A percentile compares a stretch with the other conserved stretches of the same genome.
Conservation (phyloP, 2,888 invertebrate genomes). For the Gisinianus flammeolus region DNA sequence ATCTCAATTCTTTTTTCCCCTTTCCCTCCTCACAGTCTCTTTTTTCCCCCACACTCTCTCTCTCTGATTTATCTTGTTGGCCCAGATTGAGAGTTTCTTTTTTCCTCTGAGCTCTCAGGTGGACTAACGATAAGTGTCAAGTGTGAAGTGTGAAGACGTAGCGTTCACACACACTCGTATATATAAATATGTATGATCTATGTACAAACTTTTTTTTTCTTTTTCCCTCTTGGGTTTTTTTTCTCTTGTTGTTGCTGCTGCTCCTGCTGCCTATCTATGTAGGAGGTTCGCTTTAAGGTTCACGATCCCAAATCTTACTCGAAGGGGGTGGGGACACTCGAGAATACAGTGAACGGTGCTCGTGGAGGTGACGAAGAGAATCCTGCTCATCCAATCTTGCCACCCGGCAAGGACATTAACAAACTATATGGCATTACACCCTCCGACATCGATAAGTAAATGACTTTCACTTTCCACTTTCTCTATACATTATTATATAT, state of each 20-base stretch:
- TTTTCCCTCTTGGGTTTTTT: neutral
- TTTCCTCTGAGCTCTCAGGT: neutral
- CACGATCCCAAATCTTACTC: constrained; percentile 93
- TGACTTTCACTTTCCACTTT: constrained; percentile 20
- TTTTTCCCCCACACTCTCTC: neutral
- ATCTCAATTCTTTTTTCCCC: constrained; percentile 16
- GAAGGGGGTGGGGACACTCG: constrained; percentile 82
- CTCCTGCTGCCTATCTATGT: neutral
- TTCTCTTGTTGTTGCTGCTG: neutral
- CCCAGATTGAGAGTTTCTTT: neutral
- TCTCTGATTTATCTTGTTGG: constrained; percentile 15
- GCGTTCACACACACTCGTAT: neutral
- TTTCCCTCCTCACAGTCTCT: neutral
- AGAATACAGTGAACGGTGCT: constrained; percentile 85
- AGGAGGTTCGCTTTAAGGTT: constrained; percentile 95
- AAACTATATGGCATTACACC: constrained; percentile 79
- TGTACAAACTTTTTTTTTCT: constrained; percentile 4
- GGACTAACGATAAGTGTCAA: neutral
- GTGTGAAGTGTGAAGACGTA: neutral
- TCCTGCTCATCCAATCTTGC: constrained; percentile 68
- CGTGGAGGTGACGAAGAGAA: constrained; percentile 69
- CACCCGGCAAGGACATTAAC: constrained; percentile 90
- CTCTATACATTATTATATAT: constrained; percentile 9
- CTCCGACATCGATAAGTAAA: constrained; percentile 92
- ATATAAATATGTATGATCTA: neutral